Base-by-base conservation (phyloP, 1,140 invertebrate genomes). In the Sycophaga agraensis region DNA sequence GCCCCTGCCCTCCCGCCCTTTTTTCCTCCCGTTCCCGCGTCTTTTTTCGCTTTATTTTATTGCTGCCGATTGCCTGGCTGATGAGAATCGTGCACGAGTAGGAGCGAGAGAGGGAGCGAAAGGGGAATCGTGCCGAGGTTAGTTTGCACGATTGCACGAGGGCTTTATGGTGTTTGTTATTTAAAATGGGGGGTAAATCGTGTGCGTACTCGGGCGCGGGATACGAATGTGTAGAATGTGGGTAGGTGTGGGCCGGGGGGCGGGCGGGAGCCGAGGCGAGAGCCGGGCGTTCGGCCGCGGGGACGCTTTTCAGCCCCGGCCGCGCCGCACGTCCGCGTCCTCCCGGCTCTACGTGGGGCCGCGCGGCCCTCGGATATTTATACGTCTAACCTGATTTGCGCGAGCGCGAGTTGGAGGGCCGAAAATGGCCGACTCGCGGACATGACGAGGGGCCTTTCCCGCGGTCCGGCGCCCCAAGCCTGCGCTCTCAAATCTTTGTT, bases 101-200 rank as follows among this genome's bases (percentile, higher is more conserved):
- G 16, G 37, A 43, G 40, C 12, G 40, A 8, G 11, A 26, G 45
- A 16, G 45, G 26, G 45, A 14, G 26, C 19, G 37, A 58, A 45
- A 35, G 16, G 28, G 28, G 50, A 40, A 53, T 37, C 51, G 39
- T 54, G 35, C 56, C 22, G 28, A 39, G 37, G 57, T 51, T 50
- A 53, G 58, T 45, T 53, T 53, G 40, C 49, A 53, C 49, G 58
- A 53, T 53, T 37, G 49, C 40, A 51, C 35, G 48, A 59, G 37
- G 43, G 39, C 37, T 60, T 60, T 60, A 53, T 53, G 49, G 50
- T 60, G 58, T 60, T 60, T 60, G 58, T 60, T 60, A 60, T 53
- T 60, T 49, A 60, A 53, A 60, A 60, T 53, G 58, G 58, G 37
- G 58, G 39, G 26, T 51, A 43, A 59, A 45, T 59, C 37, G 48